These are phyloP conservation scores for Cirrhinus mrigala DNA, from an alignment of 2,797 vertebrate genomes.

Conservation along the genomic window DNA sequence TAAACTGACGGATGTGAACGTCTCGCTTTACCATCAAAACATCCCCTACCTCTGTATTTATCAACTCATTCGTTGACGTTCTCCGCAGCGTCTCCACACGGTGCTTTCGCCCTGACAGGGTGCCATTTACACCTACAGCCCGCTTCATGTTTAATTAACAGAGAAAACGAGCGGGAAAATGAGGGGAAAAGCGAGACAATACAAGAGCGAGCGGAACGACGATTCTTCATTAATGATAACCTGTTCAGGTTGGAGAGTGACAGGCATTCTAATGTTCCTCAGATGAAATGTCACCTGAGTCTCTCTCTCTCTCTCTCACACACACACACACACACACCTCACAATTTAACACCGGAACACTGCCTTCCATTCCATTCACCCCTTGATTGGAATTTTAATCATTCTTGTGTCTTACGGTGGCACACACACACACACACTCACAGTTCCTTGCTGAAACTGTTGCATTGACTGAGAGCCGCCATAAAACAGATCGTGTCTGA, in stretches of 20 bases:
- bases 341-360: conserved; percentile 20
- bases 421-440: background rate
- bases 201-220: conserved; percentile 58
- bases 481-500: background rate
- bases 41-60: conserved; percentile 21
- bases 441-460: background rate
- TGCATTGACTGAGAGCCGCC: conserved; percentile 2
- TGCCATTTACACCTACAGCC: conserved; percentile 16
- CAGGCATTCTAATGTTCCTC: conserved; percentile 67
- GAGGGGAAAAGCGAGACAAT: background rate
- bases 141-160: conserved; percentile 36
- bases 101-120: background rate
- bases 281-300: conserved; percentile 36
- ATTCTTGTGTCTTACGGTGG: background rate
- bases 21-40: conserved; percentile 15
- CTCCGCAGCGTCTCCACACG: background rate
- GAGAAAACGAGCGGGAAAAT: conserved; percentile 1
- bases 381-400: conserved; percentile 36
- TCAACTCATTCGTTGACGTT: conserved; percentile 1
- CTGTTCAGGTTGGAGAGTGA: conserved; percentile 49
- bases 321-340: conserved; percentile 28
- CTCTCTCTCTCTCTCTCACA: background rate
- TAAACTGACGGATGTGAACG: background rate
- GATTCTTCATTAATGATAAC: conserved; percentile 60
- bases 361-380: background rate